Conservation (phyloP, 2,888 invertebrate genomes). For the Nephrotoma guestfalica region DNA sequence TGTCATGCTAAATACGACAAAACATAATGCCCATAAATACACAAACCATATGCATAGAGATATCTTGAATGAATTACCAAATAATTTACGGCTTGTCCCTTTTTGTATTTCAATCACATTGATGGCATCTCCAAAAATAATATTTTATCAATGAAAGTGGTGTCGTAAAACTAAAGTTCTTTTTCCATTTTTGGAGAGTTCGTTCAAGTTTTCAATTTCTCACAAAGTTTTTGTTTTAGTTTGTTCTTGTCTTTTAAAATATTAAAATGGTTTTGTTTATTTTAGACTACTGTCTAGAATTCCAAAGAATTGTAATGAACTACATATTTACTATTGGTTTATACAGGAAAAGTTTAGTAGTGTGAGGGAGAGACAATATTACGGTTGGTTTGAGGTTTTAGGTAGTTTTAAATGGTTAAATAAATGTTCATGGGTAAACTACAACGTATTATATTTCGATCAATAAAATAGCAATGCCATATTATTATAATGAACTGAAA, state of each 20-base stretch:
- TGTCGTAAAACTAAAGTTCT: neutral
- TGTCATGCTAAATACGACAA: too few species aligned
- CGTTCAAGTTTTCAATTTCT: neutral
- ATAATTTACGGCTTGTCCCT: neutral
- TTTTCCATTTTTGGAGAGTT: neutral
- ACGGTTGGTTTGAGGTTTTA: neutral
- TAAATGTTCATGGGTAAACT: neutral
- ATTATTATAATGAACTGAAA: neutral
- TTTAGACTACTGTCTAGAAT: neutral
- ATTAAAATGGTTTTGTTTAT: neutral
- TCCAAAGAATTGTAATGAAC: neutral
- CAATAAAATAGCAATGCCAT: neutral
- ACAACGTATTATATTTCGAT: neutral
- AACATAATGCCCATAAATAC: neutral
- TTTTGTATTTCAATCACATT: neutral
- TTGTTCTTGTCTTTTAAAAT: neutral
- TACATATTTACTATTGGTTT: too few species aligned
- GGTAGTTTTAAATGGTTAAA: neutral
- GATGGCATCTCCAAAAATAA: neutral
- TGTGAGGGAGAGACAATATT: neutral
- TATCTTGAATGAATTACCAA: neutral
- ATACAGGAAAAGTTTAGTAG: too few species aligned
- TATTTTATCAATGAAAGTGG: neutral
- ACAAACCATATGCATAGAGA: neutral
- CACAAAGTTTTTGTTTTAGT: neutral